Evolutionary conservation across 2,113 vertebrate genomes (phyloP), one percentile per base, ranked within the genome.

Genomic region (Actenoides hombroni): DNA sequence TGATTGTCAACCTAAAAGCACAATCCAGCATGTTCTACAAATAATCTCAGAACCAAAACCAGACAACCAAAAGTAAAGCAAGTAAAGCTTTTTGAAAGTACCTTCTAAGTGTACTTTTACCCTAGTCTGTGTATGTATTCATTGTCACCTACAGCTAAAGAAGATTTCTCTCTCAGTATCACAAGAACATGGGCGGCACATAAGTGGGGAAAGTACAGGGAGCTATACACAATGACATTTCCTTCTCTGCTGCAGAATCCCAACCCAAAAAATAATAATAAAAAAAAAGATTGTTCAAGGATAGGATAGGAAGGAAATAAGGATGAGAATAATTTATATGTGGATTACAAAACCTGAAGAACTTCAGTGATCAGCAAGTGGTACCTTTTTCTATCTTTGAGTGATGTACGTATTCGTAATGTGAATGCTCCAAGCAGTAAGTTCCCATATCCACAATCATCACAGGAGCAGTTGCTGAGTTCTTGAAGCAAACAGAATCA

Each of bases 401-500:
- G 85, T 88, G 90, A 97, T 96, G 88, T 90, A 86, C 4, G 5
- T 80, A 94, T 97, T 88, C 39, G 13, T 61, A 97, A 92, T 81
- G 88, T 70, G 91, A 92, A 92, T 46, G 94, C 94, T 97, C 71
- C 94, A 81, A 96, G 95, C 90, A 90, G 83, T 96, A 93, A 95
- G 83, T 92, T 94, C 83, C 86, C 94, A 86, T 94, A 94, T 70
- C 79, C 79, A 94, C 92, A 92, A 94, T 96, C 93, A 97, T 93
- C 90, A 86, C 86, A 97, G 92, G 76, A 96, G 91, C 90, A 94
- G 94, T 97, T 92, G 86, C 94, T 81, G 94, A 96, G 88, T 90
- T 95, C 91, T 93, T 97, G 95, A 93, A 97, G 96, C 91, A 96
- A 96, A 96, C 28, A 97, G 92, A 96, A 93, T 92, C 94, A 93